Percentiles rank a stretch among this genome's conserved stretches.
These are phyloP conservation scores for Sisyra terminalis DNA, from an alignment of 2,888 invertebrate genomes.

Conservation along the genomic window DNA sequence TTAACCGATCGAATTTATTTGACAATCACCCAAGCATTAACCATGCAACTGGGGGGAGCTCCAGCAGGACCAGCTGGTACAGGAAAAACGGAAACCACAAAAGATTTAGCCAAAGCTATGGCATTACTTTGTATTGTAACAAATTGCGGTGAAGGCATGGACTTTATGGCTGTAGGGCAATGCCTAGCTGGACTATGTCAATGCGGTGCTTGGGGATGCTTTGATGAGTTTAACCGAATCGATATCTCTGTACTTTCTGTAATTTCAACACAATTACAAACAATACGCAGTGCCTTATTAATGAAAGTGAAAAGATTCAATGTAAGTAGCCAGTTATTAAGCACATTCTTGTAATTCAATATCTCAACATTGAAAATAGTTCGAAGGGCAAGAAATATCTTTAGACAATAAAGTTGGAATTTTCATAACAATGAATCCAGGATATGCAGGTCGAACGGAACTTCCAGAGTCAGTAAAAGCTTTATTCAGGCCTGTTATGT, in stretches of 20 bases:
- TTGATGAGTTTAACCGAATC: slow-evolving; percentile 88
- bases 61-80: slow-evolving; percentile 75
- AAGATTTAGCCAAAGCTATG: slow-evolving; percentile 82
- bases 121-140: slow-evolving; percentile 71
- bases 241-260: slow-evolving; percentile 85
- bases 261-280: slow-evolving; percentile 81
- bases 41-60: slow-evolving; percentile 83
- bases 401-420: slow-evolving; percentile 78
- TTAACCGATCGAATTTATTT: slow-evolving; percentile 84
- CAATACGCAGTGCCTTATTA: slow-evolving; percentile 69
- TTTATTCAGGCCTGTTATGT: slow-evolving; percentile 80
- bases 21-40: slow-evolving; percentile 82
- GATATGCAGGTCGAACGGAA: slow-evolving; percentile 82
- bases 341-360: not conserved
- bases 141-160: slow-evolving; percentile 90
- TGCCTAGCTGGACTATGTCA: slow-evolving; percentile 64
- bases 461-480: slow-evolving; percentile 87
- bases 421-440: slow-evolving; percentile 93
- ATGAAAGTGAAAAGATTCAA: slow-evolving; percentile 58
- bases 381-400: slow-evolving; percentile 67
- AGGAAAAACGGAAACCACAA: slow-evolving; percentile 83
- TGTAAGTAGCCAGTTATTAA: too few relatives aligned
- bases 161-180: slow-evolving; percentile 65
- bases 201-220: slow-evolving; percentile 92
- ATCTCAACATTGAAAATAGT: slow-evolving; percentile 29